Evolutionary conservation across 2,888 invertebrate genomes (phyloP), one percentile per base, ranked within the genome.

Genomic region (Cheilosia grossa): DNA sequence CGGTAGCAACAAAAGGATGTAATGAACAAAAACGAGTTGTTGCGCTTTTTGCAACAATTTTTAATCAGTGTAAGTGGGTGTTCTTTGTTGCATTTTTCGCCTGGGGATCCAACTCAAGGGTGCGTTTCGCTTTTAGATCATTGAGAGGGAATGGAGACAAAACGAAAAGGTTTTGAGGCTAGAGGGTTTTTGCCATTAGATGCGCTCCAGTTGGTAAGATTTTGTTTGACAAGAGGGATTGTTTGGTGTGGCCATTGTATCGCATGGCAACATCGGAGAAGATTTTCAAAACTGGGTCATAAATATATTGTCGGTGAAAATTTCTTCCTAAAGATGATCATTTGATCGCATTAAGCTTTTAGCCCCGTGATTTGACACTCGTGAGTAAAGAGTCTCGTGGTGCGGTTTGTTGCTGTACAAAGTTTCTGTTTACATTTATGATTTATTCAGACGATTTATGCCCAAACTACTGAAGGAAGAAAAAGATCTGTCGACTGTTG

Each of bases 21-120:
- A 30, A 17, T n/a, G 24, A 67, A 40, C 24, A 49, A 33, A 33
- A 47, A 17, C 17, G 17, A 44, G 66, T 61, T 80, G 73, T 74
- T 80, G 73, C 67, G 47, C 67, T 66, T 59, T 58, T 70, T 49
- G 61, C 67, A 74, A 80, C 44, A 61, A 24, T 61, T 73, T 80
- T 80, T 74, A 80, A 80, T 80, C 67, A 73, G 66, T 49, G 61
- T 61, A 73, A 80, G 73, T 80, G 66, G 79, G 30, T 61, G 72
- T 44, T 42, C 59, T 70, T 61, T 53, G 63, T 27, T 70, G 53
- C 53, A 54, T 33, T 37, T 24, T 66, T 66, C 13, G 17, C 10
- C 37, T 24, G 40, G 5, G 21, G 63, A 49, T 54, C 15, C 10
- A n/a, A 49, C 15, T 75, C 30, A 19, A 4, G 37, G 53, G 58